Evolutionary conservation across 2,113 vertebrate genomes (phyloP).

Genomic region (Calidris pugnax): DNA sequence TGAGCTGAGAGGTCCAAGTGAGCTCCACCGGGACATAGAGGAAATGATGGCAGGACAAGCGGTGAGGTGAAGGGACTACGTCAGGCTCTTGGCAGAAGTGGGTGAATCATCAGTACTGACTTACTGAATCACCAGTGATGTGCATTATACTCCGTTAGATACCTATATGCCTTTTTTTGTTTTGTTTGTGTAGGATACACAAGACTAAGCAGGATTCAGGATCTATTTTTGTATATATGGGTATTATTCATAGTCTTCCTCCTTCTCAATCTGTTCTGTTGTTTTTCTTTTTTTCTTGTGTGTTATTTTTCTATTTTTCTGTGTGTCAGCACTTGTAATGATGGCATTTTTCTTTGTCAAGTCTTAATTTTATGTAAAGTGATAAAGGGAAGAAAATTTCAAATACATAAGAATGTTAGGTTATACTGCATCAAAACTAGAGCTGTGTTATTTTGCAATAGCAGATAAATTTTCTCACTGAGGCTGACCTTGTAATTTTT

Average conservation of each 20-base stretch:
- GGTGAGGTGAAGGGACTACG: neutral
- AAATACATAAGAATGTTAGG: neutral
- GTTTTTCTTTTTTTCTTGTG: neutral
- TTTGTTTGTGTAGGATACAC: neutral
- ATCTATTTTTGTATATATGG: neutral
- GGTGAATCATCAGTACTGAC: neutral
- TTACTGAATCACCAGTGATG: neutral
- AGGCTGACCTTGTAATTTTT: neutral
- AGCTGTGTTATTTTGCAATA: neutral
- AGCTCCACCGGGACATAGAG: accelerated
- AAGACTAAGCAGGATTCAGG: neutral
- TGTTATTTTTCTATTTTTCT: neutral
- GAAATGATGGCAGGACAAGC: accelerated
- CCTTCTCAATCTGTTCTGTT: neutral
- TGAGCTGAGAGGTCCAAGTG: neutral
- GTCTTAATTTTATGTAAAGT: neutral
- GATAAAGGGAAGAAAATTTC: neutral
- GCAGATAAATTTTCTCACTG: neutral
- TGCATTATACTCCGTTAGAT: neutral
- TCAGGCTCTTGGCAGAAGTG: neutral
- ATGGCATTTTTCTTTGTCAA: neutral
- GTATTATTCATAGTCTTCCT: neutral
- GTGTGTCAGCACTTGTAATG: accelerated
- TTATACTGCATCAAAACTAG: neutral
- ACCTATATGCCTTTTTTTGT: neutral